A percentile compares a stretch with the other conserved stretches of the same genome.
phyloP scores from a whole-genome alignment of 2,797 vertebrate species.

The Esox lucius region DNA sequence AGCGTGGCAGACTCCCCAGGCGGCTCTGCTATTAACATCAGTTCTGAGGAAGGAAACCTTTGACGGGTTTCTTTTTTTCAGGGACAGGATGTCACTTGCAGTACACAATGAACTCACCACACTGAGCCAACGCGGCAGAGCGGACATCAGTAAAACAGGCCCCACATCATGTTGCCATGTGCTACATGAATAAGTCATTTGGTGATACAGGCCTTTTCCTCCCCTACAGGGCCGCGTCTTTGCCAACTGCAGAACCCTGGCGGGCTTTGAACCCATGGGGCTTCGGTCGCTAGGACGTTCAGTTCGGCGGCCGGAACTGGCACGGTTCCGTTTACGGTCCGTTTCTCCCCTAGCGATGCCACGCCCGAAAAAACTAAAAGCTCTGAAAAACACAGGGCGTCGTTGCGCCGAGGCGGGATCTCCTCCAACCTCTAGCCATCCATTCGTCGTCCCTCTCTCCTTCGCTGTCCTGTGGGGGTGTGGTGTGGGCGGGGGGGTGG shows the following conservation, averaged over 20 bases:
- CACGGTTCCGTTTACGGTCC: too few relatives aligned
- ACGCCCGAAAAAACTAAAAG: background rate
- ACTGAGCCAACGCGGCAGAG: background rate
- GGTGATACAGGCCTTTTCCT: background rate
- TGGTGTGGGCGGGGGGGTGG: too few relatives aligned
- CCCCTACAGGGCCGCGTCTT: background rate
- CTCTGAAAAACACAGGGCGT: background rate
- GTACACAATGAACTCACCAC: background rate
- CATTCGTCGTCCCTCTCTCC: background rate
- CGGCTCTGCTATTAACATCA: conserved; percentile 47
- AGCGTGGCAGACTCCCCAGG: background rate
- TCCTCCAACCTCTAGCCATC: background rate
- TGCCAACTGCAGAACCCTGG: background rate
- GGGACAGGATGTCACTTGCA: conserved; percentile 41
- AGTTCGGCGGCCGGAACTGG: background rate
- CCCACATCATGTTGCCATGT: background rate
- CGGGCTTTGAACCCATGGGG: background rate
- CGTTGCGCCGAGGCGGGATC: too few relatives aligned
- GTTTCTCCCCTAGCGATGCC: background rate
- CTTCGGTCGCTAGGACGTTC: background rate
- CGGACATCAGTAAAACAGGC: background rate
- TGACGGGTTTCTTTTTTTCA: conserved; percentile 31
- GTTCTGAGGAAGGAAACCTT: conserved; percentile 35
- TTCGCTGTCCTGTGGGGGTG: background rate
- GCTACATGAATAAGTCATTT: background rate